Conservation (phyloP, 1,140 invertebrate genomes). For the Leptestheria dahalacensis region DNA sequence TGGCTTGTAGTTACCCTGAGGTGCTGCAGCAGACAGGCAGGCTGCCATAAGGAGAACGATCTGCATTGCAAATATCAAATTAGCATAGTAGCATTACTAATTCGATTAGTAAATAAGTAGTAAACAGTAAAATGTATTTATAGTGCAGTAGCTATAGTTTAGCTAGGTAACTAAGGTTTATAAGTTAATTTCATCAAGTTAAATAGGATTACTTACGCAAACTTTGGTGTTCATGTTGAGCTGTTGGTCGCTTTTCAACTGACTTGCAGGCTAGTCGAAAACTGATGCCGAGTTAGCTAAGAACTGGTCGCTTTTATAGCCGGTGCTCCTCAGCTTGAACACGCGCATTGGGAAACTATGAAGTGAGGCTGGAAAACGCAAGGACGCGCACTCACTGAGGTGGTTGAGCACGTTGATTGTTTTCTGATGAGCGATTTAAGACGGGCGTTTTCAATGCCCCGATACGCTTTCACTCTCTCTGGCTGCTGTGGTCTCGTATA, state of each 20-base stretch:
- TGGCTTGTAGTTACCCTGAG: neutral
- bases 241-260: no score
- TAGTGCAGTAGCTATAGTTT: neutral
- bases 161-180: neutral
- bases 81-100: no score
- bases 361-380: neutral
- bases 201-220: neutral
- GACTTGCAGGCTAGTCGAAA: neutral
- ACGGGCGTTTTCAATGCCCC: neutral
- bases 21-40: neutral
- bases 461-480: neutral
- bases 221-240: neutral
- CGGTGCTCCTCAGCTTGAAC: neutral
- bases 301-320: neutral
- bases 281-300: neutral
- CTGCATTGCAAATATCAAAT: no score
- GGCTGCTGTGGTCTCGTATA: neutral
- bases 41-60: neutral
- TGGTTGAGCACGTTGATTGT: neutral
- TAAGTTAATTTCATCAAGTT: no score
- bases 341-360: neutral
- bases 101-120: no score
- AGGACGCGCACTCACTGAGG: neutral
- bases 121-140: neutral
- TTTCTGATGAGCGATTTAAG: neutral